Conservation (phyloP, 2,888 invertebrate species). For the Bombylius major region DNA sequence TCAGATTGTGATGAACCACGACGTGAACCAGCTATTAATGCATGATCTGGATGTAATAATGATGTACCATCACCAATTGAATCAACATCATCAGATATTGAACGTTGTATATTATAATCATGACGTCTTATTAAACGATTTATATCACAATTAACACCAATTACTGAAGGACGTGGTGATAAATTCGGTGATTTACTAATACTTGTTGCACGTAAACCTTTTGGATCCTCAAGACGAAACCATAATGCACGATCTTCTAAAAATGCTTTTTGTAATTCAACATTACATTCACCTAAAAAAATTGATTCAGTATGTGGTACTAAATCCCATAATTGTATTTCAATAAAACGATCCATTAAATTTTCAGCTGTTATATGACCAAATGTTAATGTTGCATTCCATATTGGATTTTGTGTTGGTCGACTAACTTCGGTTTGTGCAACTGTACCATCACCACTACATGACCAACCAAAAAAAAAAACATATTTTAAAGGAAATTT, state of each 20-base stretch:
- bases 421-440: conserved; percentile 77
- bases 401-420: conserved; percentile 76
- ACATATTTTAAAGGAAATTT: not conserved
- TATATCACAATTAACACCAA: conserved; percentile 43
- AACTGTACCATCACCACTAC: conserved; percentile 59
- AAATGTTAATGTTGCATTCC: conserved; percentile 84
- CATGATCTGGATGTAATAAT: conserved; percentile 74
- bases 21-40: conserved; percentile 63
- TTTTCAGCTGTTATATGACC: conserved; percentile 65
- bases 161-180: conserved; percentile 67
- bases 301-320: conserved; percentile 71
- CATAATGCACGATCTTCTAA: conserved; percentile 80
- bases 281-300: conserved; percentile 67
- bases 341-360: conserved; percentile 65
- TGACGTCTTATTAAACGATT: conserved; percentile 52
- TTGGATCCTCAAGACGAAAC: conserved; percentile 76
- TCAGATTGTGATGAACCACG: conserved; percentile 85
- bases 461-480: not conserved
- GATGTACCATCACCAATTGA: conserved; percentile 64
- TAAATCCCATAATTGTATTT: conserved; percentile 80
- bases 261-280: conserved; percentile 55
- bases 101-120: conserved; percentile 63
- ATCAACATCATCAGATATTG: conserved; percentile 62
- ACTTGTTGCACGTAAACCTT: conserved; percentile 44
- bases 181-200: conserved; percentile 57